Percentiles rank a stretch among this genome's conserved stretches.
phyloP scores from a whole-genome alignment of 2,113 vertebrate species.

The Hoplias malabaricus region DNA sequence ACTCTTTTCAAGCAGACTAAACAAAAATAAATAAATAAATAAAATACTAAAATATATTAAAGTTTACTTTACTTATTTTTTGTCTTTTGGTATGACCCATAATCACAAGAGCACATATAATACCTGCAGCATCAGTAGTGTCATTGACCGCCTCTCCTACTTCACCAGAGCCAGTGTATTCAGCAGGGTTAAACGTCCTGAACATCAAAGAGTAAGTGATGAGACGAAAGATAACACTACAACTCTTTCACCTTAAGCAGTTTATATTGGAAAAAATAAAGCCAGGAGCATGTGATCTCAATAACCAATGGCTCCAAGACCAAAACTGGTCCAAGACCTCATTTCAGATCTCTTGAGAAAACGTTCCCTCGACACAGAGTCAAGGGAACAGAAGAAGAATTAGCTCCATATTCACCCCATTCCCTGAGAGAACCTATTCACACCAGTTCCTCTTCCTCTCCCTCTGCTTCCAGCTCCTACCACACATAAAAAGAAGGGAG shows the following conservation, averaged over 20 bases:
- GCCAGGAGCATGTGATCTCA: not conserved
- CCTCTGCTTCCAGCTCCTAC: constrained; percentile 82
- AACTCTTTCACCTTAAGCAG: not conserved
- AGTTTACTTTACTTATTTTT: too few relatives aligned
- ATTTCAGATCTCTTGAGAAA: too few relatives aligned
- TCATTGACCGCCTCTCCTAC: constrained; percentile 82
- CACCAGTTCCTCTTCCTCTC: constrained; percentile 85
- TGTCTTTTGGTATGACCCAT: too few relatives aligned
- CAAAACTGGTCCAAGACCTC: too few relatives aligned
- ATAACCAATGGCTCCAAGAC: too few relatives aligned
- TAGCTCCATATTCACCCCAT: constrained; percentile 84
- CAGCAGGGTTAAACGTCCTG: constrained; percentile 93
- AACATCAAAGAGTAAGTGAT: not conserved
- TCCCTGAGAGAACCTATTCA: constrained; percentile 90
- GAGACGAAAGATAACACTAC: not conserved
- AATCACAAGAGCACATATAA: constrained; percentile 35
- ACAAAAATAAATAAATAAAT: too few relatives aligned
- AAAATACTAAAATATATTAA: too few relatives aligned
- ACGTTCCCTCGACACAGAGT: not conserved
- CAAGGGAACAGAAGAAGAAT: not conserved
- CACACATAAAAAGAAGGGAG: not conserved
- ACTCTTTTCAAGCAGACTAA: too few relatives aligned
- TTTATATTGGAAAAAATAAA: too few relatives aligned
- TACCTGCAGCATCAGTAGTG: constrained; percentile 82
- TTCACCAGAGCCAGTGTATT: constrained; percentile 81